Base-by-base conservation (phyloP, 1,140 invertebrate genomes). In the Tetramorium simillimum region DNA sequence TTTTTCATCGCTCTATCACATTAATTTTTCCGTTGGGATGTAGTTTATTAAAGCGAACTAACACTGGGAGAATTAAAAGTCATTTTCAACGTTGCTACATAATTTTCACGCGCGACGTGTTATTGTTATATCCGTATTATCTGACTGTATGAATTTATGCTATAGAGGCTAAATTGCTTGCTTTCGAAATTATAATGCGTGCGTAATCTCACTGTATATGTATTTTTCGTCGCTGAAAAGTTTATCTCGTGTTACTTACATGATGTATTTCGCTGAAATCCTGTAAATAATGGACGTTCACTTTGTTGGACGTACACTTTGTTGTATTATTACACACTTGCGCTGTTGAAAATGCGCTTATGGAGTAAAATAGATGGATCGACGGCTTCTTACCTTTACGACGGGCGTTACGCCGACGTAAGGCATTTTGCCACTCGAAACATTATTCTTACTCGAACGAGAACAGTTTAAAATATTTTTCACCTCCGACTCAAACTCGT, bases 391-490 rank as follows among this genome's bases (percentile, higher is more conserved):
- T 51, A 21, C 10, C 6, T 67, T 21, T 33, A 37, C 60, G 21
- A 56, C 21, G 63, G 37, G n/a, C 63, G 63, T 67, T 67, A 43
- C 37, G 37, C 21, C 63, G n/a, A 67, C 37, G 37, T 67, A 67
- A 43, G 33, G 18, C 33, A 46, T 75, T 40, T 60, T 24, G 69
- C 69, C 12, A 12, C 18, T 60, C 24, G 67, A 49, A 84, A 49
- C 53, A 53, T 60, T 75, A 28, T 7, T 73, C 56, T 60, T 51
- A 33, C 21, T 46, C 18, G 12, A 24, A 46, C 14, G 37, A 33
- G 65, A 82, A 60, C 53, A 46, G n/a, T 75, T 84, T 60, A 46
- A 75, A 84, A 75, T 84, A 84, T 84, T 75, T 75, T 75, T 84
- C 80, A 75, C 28, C 24, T 43, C 60, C 28, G 43, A 75, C 80